Evolutionary conservation across 92 coral and sea anemone genomes (phyloP).

Genomic region (Porites rus): DNA sequence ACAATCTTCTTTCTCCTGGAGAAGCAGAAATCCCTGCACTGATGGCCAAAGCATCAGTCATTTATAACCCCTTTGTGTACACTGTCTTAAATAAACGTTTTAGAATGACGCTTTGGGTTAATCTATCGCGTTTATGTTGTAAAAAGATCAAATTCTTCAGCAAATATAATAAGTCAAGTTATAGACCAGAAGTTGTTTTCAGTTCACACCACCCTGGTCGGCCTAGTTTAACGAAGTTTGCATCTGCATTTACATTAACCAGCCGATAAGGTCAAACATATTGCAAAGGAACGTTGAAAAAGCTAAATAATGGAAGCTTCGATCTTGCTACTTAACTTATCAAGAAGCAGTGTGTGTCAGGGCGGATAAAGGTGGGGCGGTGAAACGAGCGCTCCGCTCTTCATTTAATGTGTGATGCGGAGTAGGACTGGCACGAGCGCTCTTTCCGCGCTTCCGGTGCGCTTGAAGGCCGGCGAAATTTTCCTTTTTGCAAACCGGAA

Average conservation of each 20-base stretch:
- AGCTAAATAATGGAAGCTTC: not conserved
- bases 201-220: not conserved
- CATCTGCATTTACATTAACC: not conserved
- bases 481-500: no score
- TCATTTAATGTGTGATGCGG: no score
- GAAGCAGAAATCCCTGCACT: slow-evolving; percentile 67
- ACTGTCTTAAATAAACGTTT: slow-evolving; percentile 52
- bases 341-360: no score
- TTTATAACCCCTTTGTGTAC: slow-evolving; percentile 68
- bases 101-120: slow-evolving; percentile 31
- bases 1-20: slow-evolving; percentile 39
- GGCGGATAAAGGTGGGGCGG: no score
- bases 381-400: no score
- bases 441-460: no score
- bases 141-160: not conserved
- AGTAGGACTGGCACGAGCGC: no score
- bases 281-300: not conserved
- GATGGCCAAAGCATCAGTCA: slow-evolving; percentile 71
- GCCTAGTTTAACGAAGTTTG: not conserved
- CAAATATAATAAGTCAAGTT: not conserved
- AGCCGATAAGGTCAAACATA: no score
- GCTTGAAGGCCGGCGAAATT: no score
- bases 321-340: not conserved
- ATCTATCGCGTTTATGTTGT: not conserved
- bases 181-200: not conserved